Evolutionary conservation across 2,888 invertebrate species (phyloP), one percentile per base, ranked within the genome.

Genomic region (Ornithoptera priamus): DNA sequence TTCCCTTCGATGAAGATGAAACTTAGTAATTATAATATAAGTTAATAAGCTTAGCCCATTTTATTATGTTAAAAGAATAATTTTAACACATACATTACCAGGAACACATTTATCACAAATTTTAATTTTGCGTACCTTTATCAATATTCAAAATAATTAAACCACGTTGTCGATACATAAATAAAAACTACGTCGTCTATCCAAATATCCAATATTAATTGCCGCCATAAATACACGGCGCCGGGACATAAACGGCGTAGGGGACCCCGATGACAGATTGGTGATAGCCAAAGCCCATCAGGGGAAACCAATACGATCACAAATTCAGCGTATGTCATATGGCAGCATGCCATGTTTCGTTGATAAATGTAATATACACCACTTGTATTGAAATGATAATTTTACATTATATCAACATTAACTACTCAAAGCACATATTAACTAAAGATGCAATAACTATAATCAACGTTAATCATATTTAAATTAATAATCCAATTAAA

Each of bases 131-230:
- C 53, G n/a, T 8, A 1, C 46, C 46, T 46, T 15, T 53, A 53
- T 53, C 53, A 53, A 53, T 53, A n/a, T n/a, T n/a, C 53, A 53
- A 53, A 53, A 53, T 53, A n/a, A 53, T 53, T 53, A 53, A 53
- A 53, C 1, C n/a, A 0, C 53, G 18, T 8, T 53, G 18, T 53
- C n/a, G 8, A 7, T 18, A 53, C 53, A 53, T n/a, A 53, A 46
- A 46, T n/a, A 53, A 53, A 53, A 53, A 53, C 53, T 53, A 53
- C n/a, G 18, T n/a, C 53, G n/a, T 12, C 53, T 15, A 46, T 46
- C 53, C 56, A 64, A 64, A 65, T 65, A 15, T n/a, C 39, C 58
- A 65, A 58, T 65, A 65, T 65, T 65, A 65, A 65, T 65, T 58
- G 65, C 42, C 1, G 42, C 57, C 42, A 58, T 65, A 65, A 65